Conservation (phyloP, 2,797 vertebrate species). For the Lepus townsendii region DNA sequence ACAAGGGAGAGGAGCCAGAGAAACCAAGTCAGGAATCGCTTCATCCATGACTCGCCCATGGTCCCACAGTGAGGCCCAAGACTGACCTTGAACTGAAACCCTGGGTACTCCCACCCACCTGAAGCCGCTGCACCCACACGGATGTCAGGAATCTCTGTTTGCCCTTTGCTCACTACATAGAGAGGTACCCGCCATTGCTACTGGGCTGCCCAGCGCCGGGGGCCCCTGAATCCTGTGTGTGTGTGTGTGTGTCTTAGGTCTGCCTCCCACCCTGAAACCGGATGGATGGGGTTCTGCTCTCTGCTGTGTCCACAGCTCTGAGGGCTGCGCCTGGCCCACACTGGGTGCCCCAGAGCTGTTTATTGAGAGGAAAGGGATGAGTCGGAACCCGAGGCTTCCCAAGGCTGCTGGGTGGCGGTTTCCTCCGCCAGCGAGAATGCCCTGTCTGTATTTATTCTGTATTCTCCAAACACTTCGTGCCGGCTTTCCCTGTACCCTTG, state of each 20-base stretch:
- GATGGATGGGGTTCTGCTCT: not conserved
- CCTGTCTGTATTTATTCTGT: slow-evolving; percentile 22
- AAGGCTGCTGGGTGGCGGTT: not conserved
- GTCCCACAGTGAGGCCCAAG: not conserved
- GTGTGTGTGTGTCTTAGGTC: not conserved
- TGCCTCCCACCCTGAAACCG: not conserved
- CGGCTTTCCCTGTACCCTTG: not conserved
- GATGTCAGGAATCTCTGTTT: not conserved
- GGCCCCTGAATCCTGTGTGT: accelerated
- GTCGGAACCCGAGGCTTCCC: not conserved
- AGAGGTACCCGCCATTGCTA: not conserved
- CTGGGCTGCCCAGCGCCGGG: not conserved
- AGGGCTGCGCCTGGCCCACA: not conserved
- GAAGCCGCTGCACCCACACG: not conserved
- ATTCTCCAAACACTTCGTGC: not conserved
- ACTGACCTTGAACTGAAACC: not conserved
- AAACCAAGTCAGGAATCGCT: not conserved
- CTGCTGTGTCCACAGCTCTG: not conserved
- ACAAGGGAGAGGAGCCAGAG: not conserved
- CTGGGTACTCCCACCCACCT: not conserved
- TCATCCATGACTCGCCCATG: not conserved
- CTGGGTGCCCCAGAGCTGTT: not conserved
- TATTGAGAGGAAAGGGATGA: not conserved
- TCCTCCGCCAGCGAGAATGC: not conserved
- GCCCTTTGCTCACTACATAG: not conserved